Evolutionary conservation across 2,113 vertebrate genomes (phyloP).

Genomic region (Hypocryptadius cinnamomeus): DNA sequence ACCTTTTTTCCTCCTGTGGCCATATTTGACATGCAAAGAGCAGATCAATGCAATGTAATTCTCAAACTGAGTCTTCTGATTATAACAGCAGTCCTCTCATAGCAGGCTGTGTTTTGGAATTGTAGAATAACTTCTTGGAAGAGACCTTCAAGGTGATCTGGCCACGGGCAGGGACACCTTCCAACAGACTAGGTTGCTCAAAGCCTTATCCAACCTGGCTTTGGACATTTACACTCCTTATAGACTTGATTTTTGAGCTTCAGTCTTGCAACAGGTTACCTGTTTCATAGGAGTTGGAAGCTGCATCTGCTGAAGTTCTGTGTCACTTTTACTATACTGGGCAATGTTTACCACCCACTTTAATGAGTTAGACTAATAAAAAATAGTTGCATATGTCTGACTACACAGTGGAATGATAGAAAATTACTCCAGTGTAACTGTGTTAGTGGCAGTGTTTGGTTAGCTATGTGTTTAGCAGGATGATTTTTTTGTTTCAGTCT

Average conservation of each 20-base stretch:
- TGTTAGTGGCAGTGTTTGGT: background rate
- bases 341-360: background rate
- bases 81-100: fast-evolving
- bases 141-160: background rate
- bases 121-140: background rate
- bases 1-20: background rate
- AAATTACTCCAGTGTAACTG: background rate
- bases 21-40: background rate
- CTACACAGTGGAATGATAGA: background rate
- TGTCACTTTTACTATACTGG: background rate
- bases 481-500: background rate
- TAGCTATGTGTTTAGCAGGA: background rate
- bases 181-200: background rate
- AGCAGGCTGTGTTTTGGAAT: background rate
- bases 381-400: background rate
- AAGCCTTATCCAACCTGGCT: background rate
- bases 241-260: background rate
- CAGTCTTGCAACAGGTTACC: background rate
- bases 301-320: background rate
- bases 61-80: background rate
- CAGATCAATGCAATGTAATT: background rate
- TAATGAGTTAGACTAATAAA: background rate
- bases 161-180: background rate
- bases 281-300: background rate
- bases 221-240: background rate